Evolutionary conservation across 2,888 invertebrate genomes (phyloP), one percentile per base, ranked within the genome.

Genomic region (Xestia ashworthii): DNA sequence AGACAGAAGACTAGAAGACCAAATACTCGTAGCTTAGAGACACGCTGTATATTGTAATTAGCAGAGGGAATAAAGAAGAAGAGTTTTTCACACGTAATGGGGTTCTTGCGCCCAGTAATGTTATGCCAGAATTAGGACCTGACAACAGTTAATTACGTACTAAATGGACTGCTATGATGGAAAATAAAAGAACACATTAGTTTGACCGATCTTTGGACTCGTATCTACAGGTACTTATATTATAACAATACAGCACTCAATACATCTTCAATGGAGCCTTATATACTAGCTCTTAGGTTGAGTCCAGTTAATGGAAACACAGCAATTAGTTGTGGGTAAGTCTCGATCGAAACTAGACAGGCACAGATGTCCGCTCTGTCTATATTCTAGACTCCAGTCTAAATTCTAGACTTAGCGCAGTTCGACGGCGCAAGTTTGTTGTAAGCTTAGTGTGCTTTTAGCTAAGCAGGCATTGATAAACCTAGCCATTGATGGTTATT

Each of bases 321-420:
- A 84, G 87, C 86, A 89, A 89, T 90, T 90, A 89, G 88, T 88
- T 84, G 69, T 74, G 75, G 71, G 62, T 73, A 66, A 81, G 79
- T 76, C 76, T 70, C 80, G 78, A 76, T 84, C 74, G 87, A 50
- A 68, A 46, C 58, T 60, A 73, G 89, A 71, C 86, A 60, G 67
- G 38, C 83, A 14, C 90, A 89, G 83, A 82, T 83, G 86, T 78
- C 74, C 69, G 78, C 76, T 77, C 82, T 71, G 84, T 83, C 80
- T 78, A 71, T 83, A 84, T 88, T 83, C 74, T 74, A 71, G 76
- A 58, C 48, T 78, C 77, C 84, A 81, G 82, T 86, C 83, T 77
- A 68, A 83, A 84, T 81, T 89, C 80, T 72, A 74, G 73, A 84
- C 78, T 88, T 65, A 67, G 64, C 73, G n/a, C 77, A 70, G 44